phyloP scores from a whole-genome alignment of 2,113 vertebrate species.

The Aspiorhynchus laticeps region DNA sequence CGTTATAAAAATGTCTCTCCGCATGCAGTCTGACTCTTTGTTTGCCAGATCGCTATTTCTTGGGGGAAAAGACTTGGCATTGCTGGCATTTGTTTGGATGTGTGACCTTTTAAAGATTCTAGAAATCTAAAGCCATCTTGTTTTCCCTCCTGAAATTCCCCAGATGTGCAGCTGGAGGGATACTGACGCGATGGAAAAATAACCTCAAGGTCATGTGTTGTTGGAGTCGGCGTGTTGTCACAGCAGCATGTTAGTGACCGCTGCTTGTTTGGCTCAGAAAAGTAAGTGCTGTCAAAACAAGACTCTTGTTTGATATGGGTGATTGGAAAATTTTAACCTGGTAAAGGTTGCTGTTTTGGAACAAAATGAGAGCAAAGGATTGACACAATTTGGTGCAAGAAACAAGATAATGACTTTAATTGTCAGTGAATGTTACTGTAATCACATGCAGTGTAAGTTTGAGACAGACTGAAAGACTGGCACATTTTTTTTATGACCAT shows the following conservation, averaged over 20 bases:
- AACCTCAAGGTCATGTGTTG: constrained; percentile 25
- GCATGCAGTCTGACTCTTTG: constrained; percentile 52
- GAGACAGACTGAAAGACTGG: background rate
- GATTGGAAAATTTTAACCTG: background rate
- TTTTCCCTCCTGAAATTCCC: constrained; percentile 54
- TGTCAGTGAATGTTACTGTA: background rate
- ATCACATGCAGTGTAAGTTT: background rate
- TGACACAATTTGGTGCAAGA: background rate
- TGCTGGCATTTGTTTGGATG: constrained; percentile 81
- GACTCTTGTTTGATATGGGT: background rate
- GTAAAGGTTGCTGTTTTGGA: background rate
- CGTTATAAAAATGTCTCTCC: constrained; percentile 30
- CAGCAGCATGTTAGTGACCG: constrained; percentile 7
- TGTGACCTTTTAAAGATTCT: constrained; percentile 81
- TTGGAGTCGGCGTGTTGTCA: background rate
- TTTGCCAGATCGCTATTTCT: constrained; percentile 67
- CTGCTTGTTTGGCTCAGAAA: background rate
- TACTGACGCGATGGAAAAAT: constrained; percentile 27
- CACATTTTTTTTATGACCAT: background rate
- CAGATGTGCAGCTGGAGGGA: constrained; percentile 34
- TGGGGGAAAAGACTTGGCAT: constrained; percentile 71
- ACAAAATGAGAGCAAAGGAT: background rate
- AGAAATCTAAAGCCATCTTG: constrained; percentile 75
- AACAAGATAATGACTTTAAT: background rate
- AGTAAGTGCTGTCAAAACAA: constrained; percentile 15